These are phyloP conservation scores for Cydia splendana DNA, from an alignment of 1,140 invertebrate species.

Conservation along the genomic window DNA sequence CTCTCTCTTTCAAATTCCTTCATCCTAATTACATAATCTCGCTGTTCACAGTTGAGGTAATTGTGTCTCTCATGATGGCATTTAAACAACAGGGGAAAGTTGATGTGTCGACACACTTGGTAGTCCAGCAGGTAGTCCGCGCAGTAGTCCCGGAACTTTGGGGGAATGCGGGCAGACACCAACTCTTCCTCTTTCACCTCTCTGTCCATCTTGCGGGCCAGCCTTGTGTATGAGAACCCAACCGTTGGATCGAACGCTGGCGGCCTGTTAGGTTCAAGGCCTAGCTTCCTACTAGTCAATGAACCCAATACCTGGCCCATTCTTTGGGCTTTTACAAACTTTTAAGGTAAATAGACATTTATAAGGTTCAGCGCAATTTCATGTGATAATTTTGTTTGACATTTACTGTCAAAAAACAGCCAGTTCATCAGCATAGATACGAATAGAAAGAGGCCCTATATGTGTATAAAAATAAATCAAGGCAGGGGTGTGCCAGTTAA, in stretches of 20 bases:
- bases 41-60: slow-evolving; percentile 86
- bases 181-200: slow-evolving; percentile 88
- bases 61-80: slow-evolving; percentile 87
- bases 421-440: too few relatives aligned
- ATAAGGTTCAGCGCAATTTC: too few relatives aligned
- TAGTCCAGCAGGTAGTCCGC: slow-evolving; percentile 86
- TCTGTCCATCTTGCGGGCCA: slow-evolving; percentile 79
- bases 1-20: slow-evolving; percentile 95
- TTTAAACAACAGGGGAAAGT: slow-evolving; percentile 83
- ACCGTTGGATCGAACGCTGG: slow-evolving; percentile 86
- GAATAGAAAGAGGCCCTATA: too few relatives aligned
- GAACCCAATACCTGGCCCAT: slow-evolving; percentile 71
- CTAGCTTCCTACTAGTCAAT: slow-evolving; percentile 68
- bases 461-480: too few relatives aligned
- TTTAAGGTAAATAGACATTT: too few relatives aligned
- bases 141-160: slow-evolving; percentile 90
- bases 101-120: slow-evolving; percentile 82
- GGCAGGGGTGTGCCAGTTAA: too few relatives aligned
- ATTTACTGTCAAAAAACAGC: too few relatives aligned
- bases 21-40: slow-evolving; percentile 89
- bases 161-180: slow-evolving; percentile 85
- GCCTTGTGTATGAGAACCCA: slow-evolving; percentile 86
- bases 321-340: not conserved
- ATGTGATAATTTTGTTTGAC: too few relatives aligned
- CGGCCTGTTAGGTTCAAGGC: slow-evolving; percentile 79